A percentile compares a stretch with the other conserved stretches of the same genome.
Conservation (phyloP, 2,888 invertebrate genomes). For the Carabus problematicus region DNA sequence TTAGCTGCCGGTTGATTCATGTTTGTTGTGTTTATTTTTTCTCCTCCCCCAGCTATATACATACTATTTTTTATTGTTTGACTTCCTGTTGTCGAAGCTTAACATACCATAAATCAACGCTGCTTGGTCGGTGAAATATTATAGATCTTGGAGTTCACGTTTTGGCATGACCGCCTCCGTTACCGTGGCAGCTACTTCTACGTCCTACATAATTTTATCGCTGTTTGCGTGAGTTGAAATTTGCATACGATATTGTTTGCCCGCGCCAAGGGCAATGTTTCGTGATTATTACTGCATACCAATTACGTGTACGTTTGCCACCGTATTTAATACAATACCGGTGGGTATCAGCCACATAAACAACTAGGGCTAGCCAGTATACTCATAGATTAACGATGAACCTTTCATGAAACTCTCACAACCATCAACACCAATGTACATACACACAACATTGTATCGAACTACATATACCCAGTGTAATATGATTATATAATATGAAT, state of each 20-base stretch:
- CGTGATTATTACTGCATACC: conserved; percentile 41
- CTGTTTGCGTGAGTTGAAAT: conserved; percentile 29
- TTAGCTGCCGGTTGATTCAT: too few species aligned
- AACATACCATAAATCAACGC: conserved; percentile 11
- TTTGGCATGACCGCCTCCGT: conserved; percentile 1
- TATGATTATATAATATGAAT: background rate
- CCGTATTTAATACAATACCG: conserved; percentile 41
- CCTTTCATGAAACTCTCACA: too few species aligned
- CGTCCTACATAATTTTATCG: conserved; percentile 32
- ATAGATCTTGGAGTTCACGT: background rate
- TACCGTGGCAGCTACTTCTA: background rate
- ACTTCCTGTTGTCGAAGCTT: background rate
- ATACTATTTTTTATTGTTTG: background rate
- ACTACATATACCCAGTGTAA: background rate
- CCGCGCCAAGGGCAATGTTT: conserved; percentile 36
- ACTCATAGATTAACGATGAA: conserved; percentile 23
- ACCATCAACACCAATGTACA: background rate
- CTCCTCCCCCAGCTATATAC: too few species aligned
- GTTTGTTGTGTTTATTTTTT: too few species aligned
- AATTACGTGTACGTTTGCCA: conserved; percentile 41
- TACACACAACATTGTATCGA: background rate
- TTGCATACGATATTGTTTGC: conserved; percentile 39
- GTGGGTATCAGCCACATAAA: conserved; percentile 24
- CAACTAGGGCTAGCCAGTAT: conserved; percentile 19
- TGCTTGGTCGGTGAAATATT: background rate